Conservation (phyloP, 2,888 invertebrate species). For the Habrosyne pyritoides region DNA sequence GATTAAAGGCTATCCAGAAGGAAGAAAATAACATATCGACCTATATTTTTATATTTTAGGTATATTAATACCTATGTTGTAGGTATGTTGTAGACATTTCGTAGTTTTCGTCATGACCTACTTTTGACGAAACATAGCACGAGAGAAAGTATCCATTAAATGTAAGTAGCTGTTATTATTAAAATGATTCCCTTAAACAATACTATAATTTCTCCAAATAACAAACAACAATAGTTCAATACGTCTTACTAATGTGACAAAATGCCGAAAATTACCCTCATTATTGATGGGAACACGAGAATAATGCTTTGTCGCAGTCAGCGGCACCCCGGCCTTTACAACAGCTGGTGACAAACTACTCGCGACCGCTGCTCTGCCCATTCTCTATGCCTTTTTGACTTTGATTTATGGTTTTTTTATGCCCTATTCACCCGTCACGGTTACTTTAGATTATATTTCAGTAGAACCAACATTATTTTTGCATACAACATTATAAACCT, state of each 20-base stretch:
- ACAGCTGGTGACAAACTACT: constrained; percentile 79
- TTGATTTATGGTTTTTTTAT: constrained; percentile 84
- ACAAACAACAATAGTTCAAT: constrained; percentile 73
- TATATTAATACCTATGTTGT: too few relatives aligned
- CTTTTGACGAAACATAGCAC: not conserved
- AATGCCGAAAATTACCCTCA: constrained; percentile 80
- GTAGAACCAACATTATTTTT: constrained; percentile 32
- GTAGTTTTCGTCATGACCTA: not conserved
- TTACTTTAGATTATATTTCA: constrained; percentile 69
- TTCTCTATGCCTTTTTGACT: constrained; percentile 84
- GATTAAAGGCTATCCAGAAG: too few relatives aligned
- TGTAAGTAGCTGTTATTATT: constrained; percentile 3
- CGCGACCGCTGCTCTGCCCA: constrained; percentile 71
- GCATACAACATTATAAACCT: constrained; percentile 28
- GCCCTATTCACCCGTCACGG: constrained; percentile 80
- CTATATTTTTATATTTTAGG: too few relatives aligned
- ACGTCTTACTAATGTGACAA: constrained; percentile 79
- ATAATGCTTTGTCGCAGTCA: constrained; percentile 61
- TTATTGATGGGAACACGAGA: constrained; percentile 76
- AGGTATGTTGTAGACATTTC: not conserved
- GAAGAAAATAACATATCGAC: too few relatives aligned
- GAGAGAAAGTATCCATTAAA: not conserved
- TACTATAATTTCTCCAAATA: constrained; percentile 48
- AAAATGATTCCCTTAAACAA: constrained; percentile 16
- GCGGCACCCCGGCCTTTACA: constrained; percentile 41